These are phyloP conservation scores for Drosophila virilis DNA, from an alignment of 1,140 invertebrate genomes.

Conservation along the genomic window DNA sequence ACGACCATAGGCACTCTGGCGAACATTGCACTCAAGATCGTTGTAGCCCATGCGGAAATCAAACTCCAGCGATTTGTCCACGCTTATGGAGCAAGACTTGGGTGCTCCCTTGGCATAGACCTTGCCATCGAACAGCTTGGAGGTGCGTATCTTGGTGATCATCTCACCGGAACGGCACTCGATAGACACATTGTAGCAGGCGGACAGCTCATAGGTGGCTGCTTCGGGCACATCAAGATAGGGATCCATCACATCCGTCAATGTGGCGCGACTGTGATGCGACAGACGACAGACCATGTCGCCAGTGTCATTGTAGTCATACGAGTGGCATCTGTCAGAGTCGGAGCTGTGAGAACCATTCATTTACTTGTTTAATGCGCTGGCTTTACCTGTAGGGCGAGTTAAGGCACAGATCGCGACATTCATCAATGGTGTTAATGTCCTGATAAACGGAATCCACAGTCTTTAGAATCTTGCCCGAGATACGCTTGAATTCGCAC, in stretches of 20 bases:
- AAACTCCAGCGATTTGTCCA: constrained; percentile 93
- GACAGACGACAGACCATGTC: constrained; percentile 96
- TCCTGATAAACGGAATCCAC: constrained; percentile 97
- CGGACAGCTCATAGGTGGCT: constrained; percentile 95
- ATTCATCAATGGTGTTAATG: constrained; percentile 93
- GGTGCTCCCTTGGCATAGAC: constrained; percentile 97
- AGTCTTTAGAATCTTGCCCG: constrained; percentile 95
- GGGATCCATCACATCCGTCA: constrained; percentile 95
- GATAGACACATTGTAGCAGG: constrained; percentile 97
- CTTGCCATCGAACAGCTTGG: constrained; percentile 96
- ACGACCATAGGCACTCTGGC: constrained; percentile 92
- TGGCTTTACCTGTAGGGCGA: constrained; percentile 88
- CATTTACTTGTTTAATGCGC: neutral
- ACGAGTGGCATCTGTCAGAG: constrained; percentile 91
- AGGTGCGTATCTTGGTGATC: constrained; percentile 95
- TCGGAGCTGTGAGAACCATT: neutral
- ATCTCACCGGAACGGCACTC: constrained; percentile 96
- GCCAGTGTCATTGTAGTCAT: constrained; percentile 96
- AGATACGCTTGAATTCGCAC: constrained; percentile 96
- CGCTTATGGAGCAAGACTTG: constrained; percentile 95
- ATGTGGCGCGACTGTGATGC: constrained; percentile 94
- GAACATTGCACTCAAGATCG: constrained; percentile 95
- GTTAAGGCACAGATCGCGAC: constrained; percentile 93
- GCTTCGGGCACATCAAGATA: constrained; percentile 95
- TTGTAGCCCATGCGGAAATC: constrained; percentile 95